phyloP scores from a whole-genome alignment of 2,888 invertebrate species.

The Invenusta paracnida region DNA sequence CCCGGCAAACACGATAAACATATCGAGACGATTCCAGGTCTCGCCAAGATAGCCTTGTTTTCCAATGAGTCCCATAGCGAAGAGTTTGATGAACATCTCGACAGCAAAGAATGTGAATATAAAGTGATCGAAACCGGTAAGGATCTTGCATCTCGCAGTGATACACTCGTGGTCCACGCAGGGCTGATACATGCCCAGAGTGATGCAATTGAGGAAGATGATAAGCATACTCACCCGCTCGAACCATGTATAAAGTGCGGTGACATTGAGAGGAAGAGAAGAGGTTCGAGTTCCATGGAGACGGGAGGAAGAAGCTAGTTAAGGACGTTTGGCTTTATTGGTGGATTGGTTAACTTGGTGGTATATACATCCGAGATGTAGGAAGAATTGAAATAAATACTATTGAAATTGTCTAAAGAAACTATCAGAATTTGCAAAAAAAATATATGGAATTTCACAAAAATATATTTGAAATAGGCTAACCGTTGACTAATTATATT shows the following conservation, averaged over 20 bases:
- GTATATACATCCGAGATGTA: neutral
- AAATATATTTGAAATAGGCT: too few relatives aligned
- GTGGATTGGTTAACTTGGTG: neutral
- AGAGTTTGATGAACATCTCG: slow-evolving; percentile 96
- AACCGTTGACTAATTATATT: too few relatives aligned
- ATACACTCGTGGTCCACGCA: slow-evolving; percentile 75
- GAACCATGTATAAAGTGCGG: slow-evolving; percentile 88
- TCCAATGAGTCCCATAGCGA: slow-evolving; percentile 86
- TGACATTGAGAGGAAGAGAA: slow-evolving; percentile 9
- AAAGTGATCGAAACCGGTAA: slow-evolving; percentile 89
- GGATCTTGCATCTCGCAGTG: slow-evolving; percentile 61
- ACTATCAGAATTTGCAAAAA: too few relatives aligned
- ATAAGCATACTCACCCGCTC: slow-evolving; percentile 96
- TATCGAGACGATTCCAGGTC: slow-evolving; percentile 96
- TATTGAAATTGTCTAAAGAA: too few relatives aligned
- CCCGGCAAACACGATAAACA: slow-evolving; percentile 95
- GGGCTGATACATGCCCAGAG: slow-evolving; percentile 98
- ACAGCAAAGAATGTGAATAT: slow-evolving; percentile 96
- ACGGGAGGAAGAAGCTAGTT: too few relatives aligned
- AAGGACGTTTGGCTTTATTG: neutral
- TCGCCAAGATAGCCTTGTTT: slow-evolving; percentile 90
- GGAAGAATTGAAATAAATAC: too few relatives aligned
- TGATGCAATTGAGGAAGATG: slow-evolving; percentile 93
- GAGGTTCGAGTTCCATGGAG: too few relatives aligned
- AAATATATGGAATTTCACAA: too few relatives aligned